Evolutionary conservation across 2,797 vertebrate species (phyloP).

Genomic region (Nyctibius grandis): DNA sequence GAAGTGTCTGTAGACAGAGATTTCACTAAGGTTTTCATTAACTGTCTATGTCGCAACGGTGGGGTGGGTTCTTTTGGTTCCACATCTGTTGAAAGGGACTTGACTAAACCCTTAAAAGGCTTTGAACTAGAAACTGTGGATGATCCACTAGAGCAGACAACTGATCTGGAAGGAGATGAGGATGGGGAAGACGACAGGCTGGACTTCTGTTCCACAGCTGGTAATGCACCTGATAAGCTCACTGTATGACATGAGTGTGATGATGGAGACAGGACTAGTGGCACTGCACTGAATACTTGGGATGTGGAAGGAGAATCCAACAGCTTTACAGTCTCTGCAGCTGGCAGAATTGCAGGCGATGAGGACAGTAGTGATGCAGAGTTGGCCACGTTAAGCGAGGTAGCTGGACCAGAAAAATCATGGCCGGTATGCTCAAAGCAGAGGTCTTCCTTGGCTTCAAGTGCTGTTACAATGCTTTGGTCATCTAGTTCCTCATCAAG

Average conservation of each 20-base stretch:
- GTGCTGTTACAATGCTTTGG: conserved; percentile 84
- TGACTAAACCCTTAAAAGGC: conserved; percentile 85
- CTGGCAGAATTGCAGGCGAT: conserved; percentile 48
- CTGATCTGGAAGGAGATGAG: conserved; percentile 82
- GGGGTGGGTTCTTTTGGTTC: conserved; percentile 84
- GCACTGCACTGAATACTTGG: conserved; percentile 66
- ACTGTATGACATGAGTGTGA: conserved; percentile 66
- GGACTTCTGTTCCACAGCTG: conserved; percentile 80
- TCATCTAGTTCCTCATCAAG: conserved; percentile 75
- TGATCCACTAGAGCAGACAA: conserved; percentile 75
- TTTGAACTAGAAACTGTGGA: conserved; percentile 78
- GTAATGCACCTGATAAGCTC: conserved; percentile 76
- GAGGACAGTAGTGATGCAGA: conserved; percentile 58
- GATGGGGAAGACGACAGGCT: conserved; percentile 74
- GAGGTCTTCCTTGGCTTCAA: conserved; percentile 92
- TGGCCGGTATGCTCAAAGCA: conserved; percentile 76
- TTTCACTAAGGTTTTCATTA: conserved; percentile 95
- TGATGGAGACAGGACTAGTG: conserved; percentile 67
- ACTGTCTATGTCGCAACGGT: conserved; percentile 81
- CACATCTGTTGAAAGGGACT: conserved; percentile 87
- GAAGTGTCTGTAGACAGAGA: conserved; percentile 94
- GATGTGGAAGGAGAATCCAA: conserved; percentile 60
- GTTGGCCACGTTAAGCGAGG: conserved; percentile 61
- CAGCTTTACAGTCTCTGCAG: conserved; percentile 67
- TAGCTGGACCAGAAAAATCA: conserved; percentile 62